Conservation (phyloP, 2,888 invertebrate species). For the Polylopha cassiicola region DNA sequence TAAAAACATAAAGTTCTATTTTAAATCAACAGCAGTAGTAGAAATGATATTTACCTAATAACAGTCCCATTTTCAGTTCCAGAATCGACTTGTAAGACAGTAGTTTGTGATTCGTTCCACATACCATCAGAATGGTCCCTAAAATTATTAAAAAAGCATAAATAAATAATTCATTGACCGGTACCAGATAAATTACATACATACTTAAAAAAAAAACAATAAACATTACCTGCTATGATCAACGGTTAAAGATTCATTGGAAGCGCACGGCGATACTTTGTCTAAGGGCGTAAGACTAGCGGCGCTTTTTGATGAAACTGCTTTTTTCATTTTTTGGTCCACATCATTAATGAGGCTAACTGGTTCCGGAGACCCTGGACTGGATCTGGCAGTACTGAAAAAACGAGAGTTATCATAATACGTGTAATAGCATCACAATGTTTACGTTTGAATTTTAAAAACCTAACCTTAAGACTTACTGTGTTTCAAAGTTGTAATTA, state of each 20-base stretch:
- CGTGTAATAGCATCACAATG: too few species aligned
- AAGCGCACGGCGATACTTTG: conserved; percentile 84
- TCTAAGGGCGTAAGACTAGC: conserved; percentile 65
- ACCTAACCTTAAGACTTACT: too few species aligned
- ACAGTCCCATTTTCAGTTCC: conserved; percentile 81
- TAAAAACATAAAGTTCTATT: too few species aligned
- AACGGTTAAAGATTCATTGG: conserved; percentile 89
- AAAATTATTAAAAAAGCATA: conserved; percentile 23
- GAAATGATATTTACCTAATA: conserved; percentile 71
- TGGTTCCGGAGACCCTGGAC: conserved; percentile 80
- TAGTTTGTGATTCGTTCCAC: conserved; percentile 94
- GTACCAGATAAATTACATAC: neutral
- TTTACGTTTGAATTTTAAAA: too few species aligned
- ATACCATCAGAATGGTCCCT: conserved; percentile 91
- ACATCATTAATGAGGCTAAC: conserved; percentile 39
- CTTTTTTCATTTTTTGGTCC: conserved; percentile 51
- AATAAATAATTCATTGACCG: too few species aligned
- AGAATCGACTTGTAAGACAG: conserved; percentile 86
- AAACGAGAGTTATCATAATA: too few species aligned
- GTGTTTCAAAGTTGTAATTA: too few species aligned
- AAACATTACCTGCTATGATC: conserved; percentile 77
- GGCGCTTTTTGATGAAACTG: conserved; percentile 48
- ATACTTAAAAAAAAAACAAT: conserved; percentile 2
- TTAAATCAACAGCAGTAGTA: too few species aligned
- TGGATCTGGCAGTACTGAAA: conserved; percentile 78